Evolutionary conservation across 2,113 vertebrate species (phyloP).

Genomic region (Dipodomys merriami): DNA sequence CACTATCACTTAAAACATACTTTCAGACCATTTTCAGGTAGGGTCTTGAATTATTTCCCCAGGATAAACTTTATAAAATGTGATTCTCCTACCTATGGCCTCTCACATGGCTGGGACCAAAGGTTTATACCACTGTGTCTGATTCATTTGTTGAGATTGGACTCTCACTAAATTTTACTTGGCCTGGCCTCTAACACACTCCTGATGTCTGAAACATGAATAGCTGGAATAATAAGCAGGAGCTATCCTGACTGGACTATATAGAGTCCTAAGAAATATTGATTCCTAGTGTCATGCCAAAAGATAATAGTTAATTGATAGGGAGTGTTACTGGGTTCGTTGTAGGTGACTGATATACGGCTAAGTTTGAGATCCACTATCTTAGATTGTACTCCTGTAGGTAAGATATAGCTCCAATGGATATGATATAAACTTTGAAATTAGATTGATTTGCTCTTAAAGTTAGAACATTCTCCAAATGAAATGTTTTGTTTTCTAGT

Average conservation of each 20-base stretch:
- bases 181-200: too few species aligned
- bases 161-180: too few species aligned
- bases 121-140: too few species aligned
- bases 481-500: not conserved
- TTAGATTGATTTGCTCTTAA: not conserved
- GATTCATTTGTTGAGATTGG: too few species aligned
- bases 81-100: too few species aligned
- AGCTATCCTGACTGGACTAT: not conserved
- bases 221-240: too few species aligned
- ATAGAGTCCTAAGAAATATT: not conserved
- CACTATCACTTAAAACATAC: too few species aligned
- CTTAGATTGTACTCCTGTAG: not conserved
- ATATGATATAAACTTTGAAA: not conserved
- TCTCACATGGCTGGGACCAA: too few species aligned
- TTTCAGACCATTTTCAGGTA: too few species aligned
- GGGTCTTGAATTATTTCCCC: too few species aligned
- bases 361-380: not conserved
- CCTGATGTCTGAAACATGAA: too few species aligned
- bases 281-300: not conserved
- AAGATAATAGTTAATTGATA: not conserved
- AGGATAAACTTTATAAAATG: too few species aligned
- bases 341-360: not conserved
- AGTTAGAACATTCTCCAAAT: not conserved
- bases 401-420: not conserved
- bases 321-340: accelerated